phyloP scores from a whole-genome alignment of 1,140 invertebrate species.

The Drosophila melanica region DNA sequence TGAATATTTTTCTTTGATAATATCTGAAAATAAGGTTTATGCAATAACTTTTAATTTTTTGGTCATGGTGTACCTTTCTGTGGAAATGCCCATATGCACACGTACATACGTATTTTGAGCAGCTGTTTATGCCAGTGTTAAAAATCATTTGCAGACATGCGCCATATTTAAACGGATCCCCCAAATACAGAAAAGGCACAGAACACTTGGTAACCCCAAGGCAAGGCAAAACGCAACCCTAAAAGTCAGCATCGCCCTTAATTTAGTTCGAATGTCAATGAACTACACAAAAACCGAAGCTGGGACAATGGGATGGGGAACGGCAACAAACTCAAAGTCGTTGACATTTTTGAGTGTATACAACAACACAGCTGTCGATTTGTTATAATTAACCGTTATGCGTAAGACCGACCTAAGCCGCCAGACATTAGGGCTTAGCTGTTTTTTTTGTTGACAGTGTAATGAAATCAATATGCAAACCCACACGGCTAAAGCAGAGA shows the following conservation, averaged over 20 bases:
- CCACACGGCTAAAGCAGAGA: neutral
- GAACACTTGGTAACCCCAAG: conserved; percentile 19
- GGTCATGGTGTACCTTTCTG: too few species aligned
- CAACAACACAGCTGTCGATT: conserved; percentile 57
- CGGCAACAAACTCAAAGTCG: conserved; percentile 46
- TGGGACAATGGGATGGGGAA: conserved; percentile 27
- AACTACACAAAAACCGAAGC: conserved; percentile 25
- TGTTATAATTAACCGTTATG: conserved; percentile 72
- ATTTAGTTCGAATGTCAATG: conserved; percentile 40
- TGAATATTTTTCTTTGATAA: too few species aligned
- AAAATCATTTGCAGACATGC: conserved; percentile 8
- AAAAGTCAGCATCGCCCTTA: conserved; percentile 33
- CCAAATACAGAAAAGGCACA: neutral
- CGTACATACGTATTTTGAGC: neutral
- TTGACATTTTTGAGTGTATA: conserved; percentile 58
- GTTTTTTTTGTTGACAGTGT: conserved; percentile 10
- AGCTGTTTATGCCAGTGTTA: conserved; percentile 5
- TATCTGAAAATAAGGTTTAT: too few species aligned
- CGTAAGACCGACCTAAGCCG: neutral
- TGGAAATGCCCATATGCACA: too few species aligned
- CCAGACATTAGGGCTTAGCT: conserved; percentile 9
- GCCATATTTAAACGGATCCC: conserved; percentile 14
- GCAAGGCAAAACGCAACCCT: conserved; percentile 34
- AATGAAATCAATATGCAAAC: conserved; percentile 56
- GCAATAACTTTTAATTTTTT: too few species aligned